Conservation (phyloP, 2,888 invertebrate species). For the Fragum fragum region DNA sequence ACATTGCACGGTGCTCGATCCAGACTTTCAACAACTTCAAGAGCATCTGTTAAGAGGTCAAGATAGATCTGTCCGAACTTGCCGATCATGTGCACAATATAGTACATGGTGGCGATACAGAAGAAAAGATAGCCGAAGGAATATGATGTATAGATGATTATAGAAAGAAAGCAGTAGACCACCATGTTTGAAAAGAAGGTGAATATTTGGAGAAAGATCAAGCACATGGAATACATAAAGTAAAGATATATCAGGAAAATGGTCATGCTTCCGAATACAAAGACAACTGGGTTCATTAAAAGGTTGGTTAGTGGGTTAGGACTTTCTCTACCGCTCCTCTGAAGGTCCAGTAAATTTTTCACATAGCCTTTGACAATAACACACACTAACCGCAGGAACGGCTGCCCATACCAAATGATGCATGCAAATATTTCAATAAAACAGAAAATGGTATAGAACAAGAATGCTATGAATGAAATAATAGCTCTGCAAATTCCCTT, state of each 20-base stretch:
- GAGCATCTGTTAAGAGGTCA: constrained; percentile 39
- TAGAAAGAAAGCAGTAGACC: constrained; percentile 52
- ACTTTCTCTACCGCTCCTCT: not conserved
- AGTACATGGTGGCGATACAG: constrained; percentile 45
- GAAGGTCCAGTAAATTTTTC: constrained; percentile 1
- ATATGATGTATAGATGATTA: constrained; percentile 43
- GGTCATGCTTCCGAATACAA: constrained; percentile 9
- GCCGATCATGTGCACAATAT: constrained; percentile 40
- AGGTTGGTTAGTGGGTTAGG: not conserved
- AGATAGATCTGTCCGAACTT: constrained; percentile 47
- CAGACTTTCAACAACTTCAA: constrained; percentile 34
- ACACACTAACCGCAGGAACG: constrained; percentile 32
- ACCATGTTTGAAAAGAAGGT: constrained; percentile 47
- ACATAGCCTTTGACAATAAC: constrained; percentile 38
- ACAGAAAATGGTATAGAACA: constrained; percentile 37
- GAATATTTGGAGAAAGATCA: constrained; percentile 53
- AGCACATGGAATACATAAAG: constrained; percentile 34
- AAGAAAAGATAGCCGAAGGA: constrained; percentile 56
- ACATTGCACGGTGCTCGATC: constrained; percentile 26
- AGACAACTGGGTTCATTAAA: constrained; percentile 21
- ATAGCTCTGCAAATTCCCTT: not conserved
- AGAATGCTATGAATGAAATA: not conserved
- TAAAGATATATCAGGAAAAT: constrained; percentile 19
- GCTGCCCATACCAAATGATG: constrained; percentile 34
- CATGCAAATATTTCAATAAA: constrained; percentile 41